These are phyloP conservation scores for Prosapia bicincta DNA, from an alignment of 2,888 invertebrate species.

Conservation along the genomic window DNA sequence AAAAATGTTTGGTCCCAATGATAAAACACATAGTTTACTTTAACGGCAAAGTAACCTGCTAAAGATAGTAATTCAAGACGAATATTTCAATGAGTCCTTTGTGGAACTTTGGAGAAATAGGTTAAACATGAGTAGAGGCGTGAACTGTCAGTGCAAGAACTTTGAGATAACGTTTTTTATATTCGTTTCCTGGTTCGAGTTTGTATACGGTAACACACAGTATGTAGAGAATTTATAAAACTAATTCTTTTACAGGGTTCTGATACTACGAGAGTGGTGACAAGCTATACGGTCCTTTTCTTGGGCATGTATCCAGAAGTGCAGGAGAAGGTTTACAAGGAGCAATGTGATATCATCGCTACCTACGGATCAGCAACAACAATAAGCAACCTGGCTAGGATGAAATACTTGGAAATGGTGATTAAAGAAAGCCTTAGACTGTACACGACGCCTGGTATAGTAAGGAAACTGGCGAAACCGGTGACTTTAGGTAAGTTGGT, in stretches of 20 bases:
- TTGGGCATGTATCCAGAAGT: constrained; percentile 9
- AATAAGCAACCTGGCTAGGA: not conserved
- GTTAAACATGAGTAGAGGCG: too few species aligned
- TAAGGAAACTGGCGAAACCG: not conserved
- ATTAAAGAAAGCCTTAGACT: not conserved
- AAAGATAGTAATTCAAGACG: too few species aligned
- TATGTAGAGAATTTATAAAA: not conserved
- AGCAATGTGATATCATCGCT: not conserved
- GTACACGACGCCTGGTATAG: constrained; percentile 3
- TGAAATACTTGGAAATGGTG: constrained; percentile 9
- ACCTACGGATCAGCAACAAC: not conserved
- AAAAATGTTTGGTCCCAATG: too few species aligned
- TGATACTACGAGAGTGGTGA: not conserved
- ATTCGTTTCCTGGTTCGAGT: not conserved
- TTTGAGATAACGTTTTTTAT: not conserved
- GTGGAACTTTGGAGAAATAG: too few species aligned
- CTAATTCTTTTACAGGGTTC: constrained; percentile 13
- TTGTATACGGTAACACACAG: not conserved
- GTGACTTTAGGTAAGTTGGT: constrained; percentile 6
- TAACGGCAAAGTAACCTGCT: too few species aligned
- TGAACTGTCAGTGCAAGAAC: not conserved
- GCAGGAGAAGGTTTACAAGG: constrained; percentile 7
- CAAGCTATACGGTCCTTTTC: not conserved
- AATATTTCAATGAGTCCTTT: too few species aligned
- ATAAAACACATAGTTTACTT: too few species aligned